phyloP scores from a whole-genome alignment of 2,797 vertebrate species.

The Craterocephalus amniculus region DNA sequence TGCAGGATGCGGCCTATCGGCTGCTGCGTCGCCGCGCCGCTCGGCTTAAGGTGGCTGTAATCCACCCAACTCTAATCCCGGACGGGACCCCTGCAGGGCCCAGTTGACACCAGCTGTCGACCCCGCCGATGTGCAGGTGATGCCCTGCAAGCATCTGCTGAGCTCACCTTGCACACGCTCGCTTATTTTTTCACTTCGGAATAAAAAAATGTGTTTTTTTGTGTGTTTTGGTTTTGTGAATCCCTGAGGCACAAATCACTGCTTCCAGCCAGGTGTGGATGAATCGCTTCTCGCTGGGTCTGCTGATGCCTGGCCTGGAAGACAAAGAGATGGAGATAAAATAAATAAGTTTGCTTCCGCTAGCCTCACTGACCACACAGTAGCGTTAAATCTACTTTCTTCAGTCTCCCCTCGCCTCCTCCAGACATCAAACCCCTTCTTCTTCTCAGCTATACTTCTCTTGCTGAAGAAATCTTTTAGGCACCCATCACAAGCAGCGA shows the following conservation, averaged over 20 bases:
- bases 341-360: conserved; percentile 10
- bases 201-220: background rate
- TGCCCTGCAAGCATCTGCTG: conserved; percentile 32
- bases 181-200: background rate
- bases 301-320: background rate
- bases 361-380: conserved; percentile 21
- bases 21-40: conserved; percentile 28
- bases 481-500: conserved; percentile 3
- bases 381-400: no score
- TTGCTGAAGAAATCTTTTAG: conserved; percentile 14
- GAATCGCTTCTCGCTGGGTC: background rate
- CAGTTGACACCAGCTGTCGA: conserved; percentile 51
- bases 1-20: conserved; percentile 21
- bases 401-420: background rate
- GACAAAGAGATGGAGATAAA: conserved; percentile 33
- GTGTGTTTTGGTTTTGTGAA: background rate
- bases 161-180: conserved; percentile 39
- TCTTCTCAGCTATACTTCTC: background rate
- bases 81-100: conserved; percentile 35
- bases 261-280: conserved; percentile 7
- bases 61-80: conserved; percentile 60
- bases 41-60: conserved; percentile 58
- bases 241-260: conserved; percentile 19
- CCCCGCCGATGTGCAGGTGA: conserved; percentile 14
- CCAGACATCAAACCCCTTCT: background rate